Percentiles rank a stretch among this genome's conserved stretches.
Conservation (phyloP, 1,140 invertebrate genomes). For the Hylaeus volcanicus region DNA sequence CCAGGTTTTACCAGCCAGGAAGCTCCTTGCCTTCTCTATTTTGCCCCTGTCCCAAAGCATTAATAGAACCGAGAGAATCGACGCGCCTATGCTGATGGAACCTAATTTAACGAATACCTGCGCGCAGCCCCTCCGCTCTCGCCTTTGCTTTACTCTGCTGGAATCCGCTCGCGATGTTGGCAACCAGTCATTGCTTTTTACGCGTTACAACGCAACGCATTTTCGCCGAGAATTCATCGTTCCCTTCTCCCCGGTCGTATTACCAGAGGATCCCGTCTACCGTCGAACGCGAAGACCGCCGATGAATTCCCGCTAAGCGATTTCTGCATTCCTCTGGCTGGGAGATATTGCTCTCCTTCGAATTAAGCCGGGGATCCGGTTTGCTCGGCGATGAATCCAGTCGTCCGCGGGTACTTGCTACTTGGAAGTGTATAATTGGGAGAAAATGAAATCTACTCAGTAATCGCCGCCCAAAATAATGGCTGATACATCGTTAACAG, state of each 20-base stretch:
- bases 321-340: neutral
- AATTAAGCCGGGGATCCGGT: no score
- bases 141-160: neutral
- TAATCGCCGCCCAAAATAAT: no score
- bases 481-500: no score
- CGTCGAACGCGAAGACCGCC: neutral
- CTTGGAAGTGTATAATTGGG: no score
- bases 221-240: neutral
- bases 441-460: no score
- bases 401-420: no score
- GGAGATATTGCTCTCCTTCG: neutral
- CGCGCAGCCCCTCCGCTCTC: neutral
- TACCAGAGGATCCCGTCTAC: neutral
- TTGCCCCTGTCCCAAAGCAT: slow-evolving; percentile 44
- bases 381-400: no score
- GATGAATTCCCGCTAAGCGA: neutral
- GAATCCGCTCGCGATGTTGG: neutral
- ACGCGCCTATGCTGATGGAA: slow-evolving; percentile 51
- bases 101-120: slow-evolving; percentile 59
- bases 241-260: neutral
- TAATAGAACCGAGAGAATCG: slow-evolving; percentile 61
- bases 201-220: neutral
- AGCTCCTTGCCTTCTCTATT: slow-evolving; percentile 37
- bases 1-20: slow-evolving; percentile 29
- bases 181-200: neutral